phyloP scores from a whole-genome alignment of 2,888 invertebrate species.

The Xylota sylvarum region DNA sequence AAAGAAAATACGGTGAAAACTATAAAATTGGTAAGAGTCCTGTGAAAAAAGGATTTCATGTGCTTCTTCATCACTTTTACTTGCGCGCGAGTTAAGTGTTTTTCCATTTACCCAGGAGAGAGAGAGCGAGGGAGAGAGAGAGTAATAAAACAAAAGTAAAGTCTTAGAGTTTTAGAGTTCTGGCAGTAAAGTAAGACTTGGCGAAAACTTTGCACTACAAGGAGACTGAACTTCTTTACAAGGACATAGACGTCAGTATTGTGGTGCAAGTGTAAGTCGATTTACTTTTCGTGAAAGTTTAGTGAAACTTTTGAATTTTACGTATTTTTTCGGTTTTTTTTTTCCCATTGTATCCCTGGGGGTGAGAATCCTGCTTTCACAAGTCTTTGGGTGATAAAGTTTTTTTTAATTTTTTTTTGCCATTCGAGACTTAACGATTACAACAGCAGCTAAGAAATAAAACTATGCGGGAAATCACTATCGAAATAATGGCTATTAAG shows the following conservation, averaged over 20 bases:
- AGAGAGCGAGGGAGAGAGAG: neutral
- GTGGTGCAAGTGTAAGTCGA: slow-evolving; percentile 60
- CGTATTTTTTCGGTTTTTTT: neutral
- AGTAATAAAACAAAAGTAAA: slow-evolving; percentile 62
- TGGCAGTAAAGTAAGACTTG: slow-evolving; percentile 62
- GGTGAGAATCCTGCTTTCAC: slow-evolving; percentile 6
- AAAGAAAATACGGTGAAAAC: slow-evolving; percentile 7
- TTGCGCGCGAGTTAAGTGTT: slow-evolving; percentile 54
- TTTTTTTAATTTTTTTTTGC: neutral
- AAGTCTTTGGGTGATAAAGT: slow-evolving; percentile 28
- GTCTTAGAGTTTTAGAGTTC: slow-evolving; percentile 48
- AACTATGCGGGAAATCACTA: neutral
- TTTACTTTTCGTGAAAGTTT: slow-evolving; percentile 56
- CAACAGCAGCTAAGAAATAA: neutral
- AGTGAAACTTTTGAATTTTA: slow-evolving; percentile 16
- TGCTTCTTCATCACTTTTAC: slow-evolving; percentile 47
- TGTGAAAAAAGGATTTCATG: slow-evolving; percentile 13
- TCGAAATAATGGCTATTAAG: neutral
- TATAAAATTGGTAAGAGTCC: slow-evolving; percentile 22
- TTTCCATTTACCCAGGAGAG: slow-evolving; percentile 40
- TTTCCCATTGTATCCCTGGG: slow-evolving; percentile 2
- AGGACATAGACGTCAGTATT: slow-evolving; percentile 45
- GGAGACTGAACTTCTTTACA: slow-evolving; percentile 22
- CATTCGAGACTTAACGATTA: neutral
- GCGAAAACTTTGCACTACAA: slow-evolving; percentile 51